A percentile compares a stretch with the other conserved stretches of the same genome.
phyloP scores from a whole-genome alignment of 1,140 invertebrate genomes.

The Diorhabda sublineata region DNA sequence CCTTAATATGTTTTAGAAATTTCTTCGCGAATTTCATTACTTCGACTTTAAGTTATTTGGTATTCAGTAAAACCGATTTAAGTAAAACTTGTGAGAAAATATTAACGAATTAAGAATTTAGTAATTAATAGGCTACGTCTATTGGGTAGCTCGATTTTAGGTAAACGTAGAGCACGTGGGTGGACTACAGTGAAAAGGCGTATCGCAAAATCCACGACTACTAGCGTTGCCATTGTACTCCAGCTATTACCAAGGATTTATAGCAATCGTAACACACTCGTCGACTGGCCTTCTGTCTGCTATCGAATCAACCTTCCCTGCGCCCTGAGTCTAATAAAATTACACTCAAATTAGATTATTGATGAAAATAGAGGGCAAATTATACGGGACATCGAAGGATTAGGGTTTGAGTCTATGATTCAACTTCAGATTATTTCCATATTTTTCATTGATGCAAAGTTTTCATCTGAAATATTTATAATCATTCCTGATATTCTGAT shows the following conservation, averaged over 20 bases:
- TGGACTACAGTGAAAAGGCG: conserved; percentile 42
- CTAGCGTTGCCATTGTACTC: conserved; percentile 41
- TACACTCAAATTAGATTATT: conserved; percentile 14
- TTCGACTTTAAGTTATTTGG: no score
- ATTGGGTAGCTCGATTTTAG: conserved; percentile 20
- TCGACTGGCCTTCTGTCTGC: conserved; percentile 27
- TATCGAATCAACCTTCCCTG: conserved; percentile 19
- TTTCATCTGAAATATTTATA: no score
- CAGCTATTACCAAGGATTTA: conserved; percentile 44
- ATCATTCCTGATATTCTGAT: no score
- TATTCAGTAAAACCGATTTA: no score
- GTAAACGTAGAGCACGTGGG: conserved; percentile 34
- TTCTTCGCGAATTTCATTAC: no score
- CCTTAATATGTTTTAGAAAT: no score
- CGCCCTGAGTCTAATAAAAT: conserved; percentile 15
- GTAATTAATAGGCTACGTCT: no score
- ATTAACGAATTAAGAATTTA: no score
- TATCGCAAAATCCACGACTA: conserved; percentile 40
- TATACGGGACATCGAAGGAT: conserved; percentile 12
- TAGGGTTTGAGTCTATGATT: conserved; percentile 12
- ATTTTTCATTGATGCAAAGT: no score
- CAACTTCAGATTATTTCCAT: neutral
- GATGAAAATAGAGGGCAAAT: conserved; percentile 17
- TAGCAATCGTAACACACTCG: conserved; percentile 39
- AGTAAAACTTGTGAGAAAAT: no score